A percentile compares a stretch with the other conserved stretches of the same genome.
Evolutionary conservation across 2,113 vertebrate genomes (phyloP).

Genomic region (Tylochromis polylepis): DNA sequence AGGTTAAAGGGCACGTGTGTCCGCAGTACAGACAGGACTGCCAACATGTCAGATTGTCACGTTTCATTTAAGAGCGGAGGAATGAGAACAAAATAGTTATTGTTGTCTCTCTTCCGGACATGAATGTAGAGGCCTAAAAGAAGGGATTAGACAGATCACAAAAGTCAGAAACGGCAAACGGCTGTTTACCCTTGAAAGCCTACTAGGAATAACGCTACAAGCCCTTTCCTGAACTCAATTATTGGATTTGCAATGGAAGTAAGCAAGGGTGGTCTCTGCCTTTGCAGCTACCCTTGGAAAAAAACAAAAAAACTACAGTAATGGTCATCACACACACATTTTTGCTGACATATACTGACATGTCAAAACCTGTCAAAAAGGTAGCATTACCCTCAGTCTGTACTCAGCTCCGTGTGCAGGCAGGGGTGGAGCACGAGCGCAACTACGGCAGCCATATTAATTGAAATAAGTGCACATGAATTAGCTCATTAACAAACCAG

Average conservation of each 20-base stretch:
- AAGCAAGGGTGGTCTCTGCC: background rate
- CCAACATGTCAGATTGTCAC: background rate
- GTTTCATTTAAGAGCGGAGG: background rate
- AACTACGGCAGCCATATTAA: background rate
- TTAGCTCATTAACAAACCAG: background rate
- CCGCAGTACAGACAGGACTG: background rate
- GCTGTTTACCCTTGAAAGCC: background rate
- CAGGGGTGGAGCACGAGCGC: background rate
- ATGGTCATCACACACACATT: background rate
- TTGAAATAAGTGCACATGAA: background rate
- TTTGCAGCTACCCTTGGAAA: background rate
- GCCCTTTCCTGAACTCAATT: background rate
- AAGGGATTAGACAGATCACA: background rate
- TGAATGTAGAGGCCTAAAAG: background rate
- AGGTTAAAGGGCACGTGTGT: slow-evolving; percentile 10
- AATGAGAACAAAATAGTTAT: background rate
- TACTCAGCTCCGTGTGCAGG: background rate
- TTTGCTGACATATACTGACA: background rate
- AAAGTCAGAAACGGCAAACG: background rate
- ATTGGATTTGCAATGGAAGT: background rate
- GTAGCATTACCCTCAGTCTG: background rate
- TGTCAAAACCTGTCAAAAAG: background rate
- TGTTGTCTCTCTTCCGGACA: slow-evolving; percentile 35
- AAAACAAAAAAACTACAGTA: background rate
- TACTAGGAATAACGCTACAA: background rate